Base-by-base conservation (phyloP, 2,797 vertebrate genomes). In the Anabas testudineus region DNA sequence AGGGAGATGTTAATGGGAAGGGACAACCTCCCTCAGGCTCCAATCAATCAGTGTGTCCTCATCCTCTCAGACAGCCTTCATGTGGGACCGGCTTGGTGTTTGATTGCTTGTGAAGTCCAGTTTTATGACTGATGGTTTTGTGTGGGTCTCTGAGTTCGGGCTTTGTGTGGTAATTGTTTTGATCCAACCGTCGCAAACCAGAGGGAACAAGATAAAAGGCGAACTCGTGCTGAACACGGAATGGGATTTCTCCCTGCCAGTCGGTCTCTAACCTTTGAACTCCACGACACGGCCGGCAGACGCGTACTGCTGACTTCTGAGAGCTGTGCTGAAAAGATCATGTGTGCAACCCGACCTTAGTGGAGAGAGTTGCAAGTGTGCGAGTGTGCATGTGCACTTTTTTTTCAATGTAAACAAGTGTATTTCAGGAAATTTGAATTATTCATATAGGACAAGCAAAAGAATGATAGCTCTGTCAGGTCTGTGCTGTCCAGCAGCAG, bases 11-110 rank as follows among this genome's bases (percentile, higher is more conserved):
- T 87, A 87, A 90, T 84, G 36, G 46, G 60, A 80, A 73, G 47
- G 69, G 87, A 79, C 86, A 83, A 67, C 52, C 63, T 71, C 74
- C 79, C 76, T 67, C 59, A 56, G 81, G 82, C 61, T 3, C 72
- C 81, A 78, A 79, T 89, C 87, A 86, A 84, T 87, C 84, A 69
- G 59, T 32, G 64, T 65, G 65, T 70, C 69, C 64, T 76, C 59
- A 32, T 1, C 19, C 60, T 67, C 54, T 32, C 12, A 83, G 76
- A 77, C 81, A 58, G 71, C 42, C 60, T 81, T 85, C 80, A 80
- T 71, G 73, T 68, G 70, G 52, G 53, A 70, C 73, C 74, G 43
- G 26, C 56, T 66, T 21, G 13, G 30, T 55, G 54, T 54, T 16
- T 51, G 24, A 54, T 39, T 66, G n/a, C 43, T 43, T 68, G 46